These are phyloP conservation scores for Pseudorectes ferrugineus DNA, from an alignment of 2,113 vertebrate genomes.

Conservation along the genomic window DNA sequence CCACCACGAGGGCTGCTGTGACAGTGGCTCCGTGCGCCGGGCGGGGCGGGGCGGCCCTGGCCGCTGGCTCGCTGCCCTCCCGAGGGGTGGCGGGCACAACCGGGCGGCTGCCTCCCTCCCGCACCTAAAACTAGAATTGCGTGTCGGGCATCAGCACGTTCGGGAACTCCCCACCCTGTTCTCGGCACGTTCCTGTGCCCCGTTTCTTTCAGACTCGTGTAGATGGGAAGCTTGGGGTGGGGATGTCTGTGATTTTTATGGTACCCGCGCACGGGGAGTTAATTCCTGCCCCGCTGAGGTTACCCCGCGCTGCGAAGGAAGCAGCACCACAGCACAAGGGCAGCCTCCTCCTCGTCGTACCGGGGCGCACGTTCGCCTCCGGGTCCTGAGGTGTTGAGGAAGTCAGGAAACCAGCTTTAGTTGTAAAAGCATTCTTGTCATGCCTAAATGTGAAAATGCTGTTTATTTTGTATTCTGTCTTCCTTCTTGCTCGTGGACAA, in stretches of 20 bases:
- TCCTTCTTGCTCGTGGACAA: not conserved
- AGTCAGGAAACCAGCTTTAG: not conserved
- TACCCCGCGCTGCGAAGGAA: not conserved
- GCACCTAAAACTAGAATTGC: accelerated
- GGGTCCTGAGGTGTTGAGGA: not conserved
- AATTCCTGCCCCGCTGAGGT: accelerated
- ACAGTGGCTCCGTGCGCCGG: accelerated
- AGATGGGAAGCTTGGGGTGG: accelerated
- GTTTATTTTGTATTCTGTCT: not conserved
- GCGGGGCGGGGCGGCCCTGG: accelerated
- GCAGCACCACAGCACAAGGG: not conserved
- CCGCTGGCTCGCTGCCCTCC: accelerated
- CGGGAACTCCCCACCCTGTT: accelerated
- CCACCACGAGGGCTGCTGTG: not conserved
- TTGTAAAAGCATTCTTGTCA: not conserved
- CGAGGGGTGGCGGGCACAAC: accelerated
- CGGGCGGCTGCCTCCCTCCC: accelerated
- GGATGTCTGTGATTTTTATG: accelerated
- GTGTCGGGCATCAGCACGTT: accelerated
- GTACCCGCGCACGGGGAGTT: accelerated
- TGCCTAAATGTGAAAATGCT: not conserved
- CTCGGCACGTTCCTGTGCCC: no score
- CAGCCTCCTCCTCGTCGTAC: no score
- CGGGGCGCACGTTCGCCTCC: not conserved
- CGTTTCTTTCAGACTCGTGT: no score